Conservation (phyloP, 2,113 vertebrate species). For the Henicopernis longicauda region DNA sequence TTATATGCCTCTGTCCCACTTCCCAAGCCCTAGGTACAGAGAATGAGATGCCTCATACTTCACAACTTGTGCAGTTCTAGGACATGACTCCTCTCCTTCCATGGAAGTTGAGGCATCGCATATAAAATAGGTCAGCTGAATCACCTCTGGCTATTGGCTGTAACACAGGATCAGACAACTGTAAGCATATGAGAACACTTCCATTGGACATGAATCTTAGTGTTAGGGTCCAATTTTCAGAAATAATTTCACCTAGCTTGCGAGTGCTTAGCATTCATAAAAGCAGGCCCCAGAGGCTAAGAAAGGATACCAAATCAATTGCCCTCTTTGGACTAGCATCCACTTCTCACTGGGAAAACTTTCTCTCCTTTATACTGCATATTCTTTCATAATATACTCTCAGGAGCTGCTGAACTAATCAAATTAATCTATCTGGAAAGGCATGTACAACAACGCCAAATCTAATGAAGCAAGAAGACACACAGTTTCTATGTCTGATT, state of each 20-base stretch:
- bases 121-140: neutral
- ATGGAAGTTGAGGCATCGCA: neutral
- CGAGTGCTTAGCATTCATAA: neutral
- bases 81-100: neutral
- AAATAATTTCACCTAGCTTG: neutral
- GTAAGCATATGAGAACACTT: neutral
- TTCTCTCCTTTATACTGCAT: neutral
- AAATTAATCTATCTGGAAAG: neutral
- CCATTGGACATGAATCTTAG: neutral
- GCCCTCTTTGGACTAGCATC: neutral
- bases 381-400: neutral
- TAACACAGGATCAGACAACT: neutral
- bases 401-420: neutral
- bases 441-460: neutral
- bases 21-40: neutral
- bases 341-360: neutral
- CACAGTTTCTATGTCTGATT: neutral
- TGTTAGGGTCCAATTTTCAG: neutral
- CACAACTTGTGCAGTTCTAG: neutral
- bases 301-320: neutral
- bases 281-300: neutral
- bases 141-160: neutral
- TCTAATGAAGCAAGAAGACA: neutral
- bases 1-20: neutral
- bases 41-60: neutral